phyloP scores from a whole-genome alignment of 2,113 vertebrate genomes.

The Vidua macroura region DNA sequence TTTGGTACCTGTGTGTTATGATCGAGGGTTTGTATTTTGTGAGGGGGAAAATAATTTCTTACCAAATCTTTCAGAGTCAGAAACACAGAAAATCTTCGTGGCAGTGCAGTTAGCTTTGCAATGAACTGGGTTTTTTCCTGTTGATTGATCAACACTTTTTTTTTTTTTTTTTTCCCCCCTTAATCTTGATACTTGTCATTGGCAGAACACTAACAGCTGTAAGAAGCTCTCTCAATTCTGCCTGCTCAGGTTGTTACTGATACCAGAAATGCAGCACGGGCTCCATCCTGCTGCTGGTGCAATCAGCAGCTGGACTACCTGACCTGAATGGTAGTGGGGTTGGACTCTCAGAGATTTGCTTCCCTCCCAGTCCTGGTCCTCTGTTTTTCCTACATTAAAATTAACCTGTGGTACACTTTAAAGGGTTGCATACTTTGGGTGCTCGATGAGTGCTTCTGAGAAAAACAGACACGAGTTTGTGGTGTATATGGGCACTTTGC shows the following conservation, averaged over 20 bases:
- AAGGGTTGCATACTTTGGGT: neutral
- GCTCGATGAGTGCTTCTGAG: neutral
- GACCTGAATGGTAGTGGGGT: neutral
- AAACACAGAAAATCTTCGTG: neutral
- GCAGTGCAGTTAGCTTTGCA: neutral
- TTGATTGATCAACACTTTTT: neutral
- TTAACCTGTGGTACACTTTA: neutral
- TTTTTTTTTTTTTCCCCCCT: neutral
- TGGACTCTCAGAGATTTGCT: neutral
- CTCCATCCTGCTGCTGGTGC: neutral
- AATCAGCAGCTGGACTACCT: neutral
- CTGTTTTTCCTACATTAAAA: neutral
- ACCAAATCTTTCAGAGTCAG: neutral
- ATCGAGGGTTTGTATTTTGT: neutral
- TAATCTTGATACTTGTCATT: neutral
- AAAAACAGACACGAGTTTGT: neutral
- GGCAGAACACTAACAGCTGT: neutral
- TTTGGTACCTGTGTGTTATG: neutral
- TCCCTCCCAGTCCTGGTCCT: neutral
- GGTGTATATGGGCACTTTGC: neutral
- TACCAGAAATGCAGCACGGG: neutral
- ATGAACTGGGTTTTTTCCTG: neutral
- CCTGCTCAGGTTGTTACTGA: neutral
- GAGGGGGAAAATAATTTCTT: slow-evolving; percentile 54
- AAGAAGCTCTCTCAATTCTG: neutral